phyloP scores from a whole-genome alignment of 2,113 vertebrate genomes.

The Xerus inauris region DNA sequence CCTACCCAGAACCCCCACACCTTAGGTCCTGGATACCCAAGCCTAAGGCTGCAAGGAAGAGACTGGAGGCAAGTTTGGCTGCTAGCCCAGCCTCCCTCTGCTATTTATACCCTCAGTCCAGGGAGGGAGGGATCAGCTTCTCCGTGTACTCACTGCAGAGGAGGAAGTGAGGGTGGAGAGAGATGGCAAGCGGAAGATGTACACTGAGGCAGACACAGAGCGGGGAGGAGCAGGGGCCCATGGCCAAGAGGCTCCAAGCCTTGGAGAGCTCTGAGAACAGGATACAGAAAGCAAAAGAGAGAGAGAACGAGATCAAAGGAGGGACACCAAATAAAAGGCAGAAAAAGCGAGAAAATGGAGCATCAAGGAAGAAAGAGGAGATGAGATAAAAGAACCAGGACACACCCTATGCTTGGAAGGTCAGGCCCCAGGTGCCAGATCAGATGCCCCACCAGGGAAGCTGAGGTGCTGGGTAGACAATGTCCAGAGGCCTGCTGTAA shows the following conservation, averaged over 20 bases:
- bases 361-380: neutral
- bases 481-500: constrained; percentile 27
- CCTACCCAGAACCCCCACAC: neutral
- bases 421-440: neutral
- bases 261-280: neutral
- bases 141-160: constrained; percentile 51
- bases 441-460: neutral
- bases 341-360: constrained; percentile 47
- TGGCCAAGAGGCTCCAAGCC: neutral
- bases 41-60: constrained; percentile 38
- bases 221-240: neutral
- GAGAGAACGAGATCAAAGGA: constrained; percentile 3
- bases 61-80: constrained; percentile 54
- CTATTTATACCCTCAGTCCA: constrained; percentile 77
- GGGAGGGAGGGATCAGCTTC: constrained; percentile 62
- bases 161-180: constrained; percentile 63
- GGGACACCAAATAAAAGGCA: neutral
- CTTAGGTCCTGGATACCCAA: neutral
- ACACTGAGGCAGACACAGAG: neutral
- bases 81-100: constrained; percentile 62
- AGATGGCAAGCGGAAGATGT: constrained; percentile 26
- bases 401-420: neutral
- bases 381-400: neutral
- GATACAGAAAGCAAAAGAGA: neutral
- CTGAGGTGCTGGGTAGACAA: neutral